A percentile compares a stretch with the other conserved stretches of the same genome.
These are phyloP conservation scores for Drosophila nikananu DNA, from an alignment of 1,140 invertebrate species.

Conservation along the genomic window DNA sequence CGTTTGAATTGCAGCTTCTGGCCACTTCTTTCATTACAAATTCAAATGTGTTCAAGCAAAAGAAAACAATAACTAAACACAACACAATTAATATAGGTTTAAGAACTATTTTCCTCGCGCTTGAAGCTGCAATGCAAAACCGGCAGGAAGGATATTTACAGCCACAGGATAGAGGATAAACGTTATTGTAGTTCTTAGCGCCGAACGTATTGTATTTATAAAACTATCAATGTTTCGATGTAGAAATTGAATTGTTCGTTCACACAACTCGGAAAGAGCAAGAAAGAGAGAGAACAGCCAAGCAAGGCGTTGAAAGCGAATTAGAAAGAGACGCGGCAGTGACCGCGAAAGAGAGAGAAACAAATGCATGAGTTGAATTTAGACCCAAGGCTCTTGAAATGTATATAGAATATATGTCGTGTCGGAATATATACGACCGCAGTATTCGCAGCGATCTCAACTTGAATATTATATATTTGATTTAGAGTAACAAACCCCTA, in stretches of 20 bases:
- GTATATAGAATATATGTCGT: conserved; percentile 40
- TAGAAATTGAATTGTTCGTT: conserved; percentile 50
- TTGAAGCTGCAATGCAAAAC: conserved; percentile 1
- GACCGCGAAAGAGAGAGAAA: conserved; percentile 12
- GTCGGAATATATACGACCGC: not conserved
- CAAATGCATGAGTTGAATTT: conserved; percentile 4
- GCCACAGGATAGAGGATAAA: conserved; percentile 2
- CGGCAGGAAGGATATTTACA: conserved; percentile 1
- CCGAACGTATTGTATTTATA: conserved; percentile 43
- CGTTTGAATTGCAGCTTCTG: conserved; percentile 4
- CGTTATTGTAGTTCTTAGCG: conserved; percentile 45
- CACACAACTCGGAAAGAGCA: conserved; percentile 24
- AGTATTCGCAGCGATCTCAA: conserved; percentile 39
- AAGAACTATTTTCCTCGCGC: conserved; percentile 19
- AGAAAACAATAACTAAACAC: conserved; percentile 29
- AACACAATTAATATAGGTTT: conserved; percentile 16
- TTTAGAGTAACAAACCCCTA: conserved; percentile 3
- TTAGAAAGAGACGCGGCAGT: not conserved
- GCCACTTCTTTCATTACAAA: conserved; percentile 13
- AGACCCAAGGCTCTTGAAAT: conserved; percentile 26
- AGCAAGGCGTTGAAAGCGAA: not conserved
- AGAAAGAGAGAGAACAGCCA: not conserved
- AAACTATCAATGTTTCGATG: conserved; percentile 41
- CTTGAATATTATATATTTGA: conserved; percentile 56
- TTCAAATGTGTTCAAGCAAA: conserved; percentile 34